Base-by-base conservation (phyloP, 30 jellyfish, hydroid and myxozoan genomes). In the Cassiopea andromeda region DNA sequence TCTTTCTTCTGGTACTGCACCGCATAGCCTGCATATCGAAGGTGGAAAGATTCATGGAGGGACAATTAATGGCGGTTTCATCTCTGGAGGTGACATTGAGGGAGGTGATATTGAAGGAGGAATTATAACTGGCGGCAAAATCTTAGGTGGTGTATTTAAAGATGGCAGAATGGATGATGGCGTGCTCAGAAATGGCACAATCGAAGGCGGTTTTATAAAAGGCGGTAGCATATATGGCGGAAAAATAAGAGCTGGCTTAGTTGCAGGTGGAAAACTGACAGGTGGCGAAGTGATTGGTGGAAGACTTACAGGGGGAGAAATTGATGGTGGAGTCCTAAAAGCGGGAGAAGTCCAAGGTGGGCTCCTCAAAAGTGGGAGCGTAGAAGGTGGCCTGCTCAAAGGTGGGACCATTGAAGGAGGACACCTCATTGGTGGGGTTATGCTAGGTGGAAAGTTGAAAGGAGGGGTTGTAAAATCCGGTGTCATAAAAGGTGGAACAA, bases 71-170 rank as follows among this genome's bases (percentile, higher is more conserved):
- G 99, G 99, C 1, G 99, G 99, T 13, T 69, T 67, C 61, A 92
- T 96, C 38, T 44, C 79, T 27, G 99, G 99, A 57, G 99, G 99
- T 19, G 88, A 68, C 4, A 84, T 95, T 45, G 74, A 85, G 2
- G 99, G 99, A 1, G 99, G 99, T 18, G 94, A 95, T 50, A 87
- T 96, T 44, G 89, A 89, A 59, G 99, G 99, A 47, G 99, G 99
- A 1, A 83, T 61, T 10, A 73, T 96, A 46, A 68, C 67, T 19
- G 97, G 96, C 15, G 99, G 99, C 68, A 81, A 71, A 72, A 69
- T 95, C 46, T 78, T 71, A 48, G 95, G 95, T 8, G 99, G 99
- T 27, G 72, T 84, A 44, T 80, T 96, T 80, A 79, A 75, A 60
- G 87, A 89, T 84, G 99, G 99, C 8, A n/a, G 92, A 60, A 81